Conservation (phyloP, 2,113 vertebrate species). For the Odontesthes bonariensis region DNA sequence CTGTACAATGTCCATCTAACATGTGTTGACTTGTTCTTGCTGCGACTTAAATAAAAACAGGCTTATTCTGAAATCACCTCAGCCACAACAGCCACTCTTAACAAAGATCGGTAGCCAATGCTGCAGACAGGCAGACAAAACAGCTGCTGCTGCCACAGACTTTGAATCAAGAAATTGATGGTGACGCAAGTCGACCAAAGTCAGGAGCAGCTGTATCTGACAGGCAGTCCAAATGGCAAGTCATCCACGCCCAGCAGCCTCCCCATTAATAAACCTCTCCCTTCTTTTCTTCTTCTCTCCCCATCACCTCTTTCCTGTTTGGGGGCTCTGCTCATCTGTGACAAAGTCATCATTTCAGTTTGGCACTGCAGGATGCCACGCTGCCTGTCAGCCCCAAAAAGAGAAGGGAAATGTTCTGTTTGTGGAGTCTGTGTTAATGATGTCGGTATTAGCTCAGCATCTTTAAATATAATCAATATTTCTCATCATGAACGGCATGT, state of each 20-base stretch:
- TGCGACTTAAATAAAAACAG: not conserved
- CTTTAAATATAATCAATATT: constrained; percentile 1
- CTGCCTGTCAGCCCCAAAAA: constrained; percentile 46
- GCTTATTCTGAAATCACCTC: constrained; percentile 5
- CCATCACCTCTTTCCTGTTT: constrained; percentile 13
- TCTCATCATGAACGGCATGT: not conserved
- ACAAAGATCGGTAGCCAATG: not conserved
- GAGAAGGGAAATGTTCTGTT: constrained; percentile 22
- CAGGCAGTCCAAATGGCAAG: constrained; percentile 60
- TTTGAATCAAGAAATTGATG: constrained; percentile 76
- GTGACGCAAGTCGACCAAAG: constrained; percentile 44
- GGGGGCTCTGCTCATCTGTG: constrained; percentile 60
- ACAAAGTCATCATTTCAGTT: constrained; percentile 70
- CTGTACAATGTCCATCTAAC: not conserved
- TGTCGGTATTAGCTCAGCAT: constrained; percentile 12
- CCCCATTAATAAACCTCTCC: constrained; percentile 43
- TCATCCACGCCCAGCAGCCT: constrained; percentile 25
- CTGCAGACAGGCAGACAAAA: constrained; percentile 37
- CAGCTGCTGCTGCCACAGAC: constrained; percentile 74
- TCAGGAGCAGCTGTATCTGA: constrained; percentile 76
- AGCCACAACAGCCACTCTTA: not conserved
- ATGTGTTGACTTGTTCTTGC: not conserved
- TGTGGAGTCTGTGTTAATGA: constrained; percentile 17
- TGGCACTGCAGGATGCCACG: constrained; percentile 52
- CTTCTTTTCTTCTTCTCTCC: not conserved